Evolutionary conservation across 2,797 vertebrate genomes (phyloP).

Genomic region (Cyclopterus lumpus): DNA sequence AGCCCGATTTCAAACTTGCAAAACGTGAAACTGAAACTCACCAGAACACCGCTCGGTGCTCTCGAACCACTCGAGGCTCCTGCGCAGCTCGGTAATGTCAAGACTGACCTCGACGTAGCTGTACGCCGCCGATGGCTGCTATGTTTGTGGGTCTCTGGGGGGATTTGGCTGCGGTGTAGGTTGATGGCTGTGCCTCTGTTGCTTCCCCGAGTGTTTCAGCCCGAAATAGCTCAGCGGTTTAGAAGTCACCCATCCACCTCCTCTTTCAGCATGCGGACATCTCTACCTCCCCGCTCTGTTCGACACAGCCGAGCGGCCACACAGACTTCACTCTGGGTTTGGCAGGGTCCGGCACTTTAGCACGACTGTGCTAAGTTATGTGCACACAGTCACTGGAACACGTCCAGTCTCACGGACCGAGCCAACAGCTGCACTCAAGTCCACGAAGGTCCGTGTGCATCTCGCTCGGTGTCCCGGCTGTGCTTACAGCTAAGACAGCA

Average conservation of each 20-base stretch:
- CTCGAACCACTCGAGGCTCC: slow-evolving; percentile 1
- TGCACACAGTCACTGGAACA: slow-evolving; percentile 47
- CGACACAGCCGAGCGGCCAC: slow-evolving; percentile 59
- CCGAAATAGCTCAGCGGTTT: slow-evolving; percentile 72
- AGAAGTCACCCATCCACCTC: slow-evolving; percentile 43
- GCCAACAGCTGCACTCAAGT: slow-evolving; percentile 64
- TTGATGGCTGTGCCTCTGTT: slow-evolving; percentile 55
- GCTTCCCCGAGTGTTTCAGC: slow-evolving; percentile 51
- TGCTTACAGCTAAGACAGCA: slow-evolving; percentile 48
- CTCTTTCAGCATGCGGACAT: slow-evolving; percentile 38
- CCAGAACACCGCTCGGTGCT: slow-evolving; percentile 9
- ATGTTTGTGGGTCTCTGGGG: slow-evolving; percentile 64
- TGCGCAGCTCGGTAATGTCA: slow-evolving; percentile 20
- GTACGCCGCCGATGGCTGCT: slow-evolving; percentile 47
- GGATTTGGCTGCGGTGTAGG: slow-evolving; percentile 54
- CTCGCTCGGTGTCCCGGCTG: slow-evolving; percentile 30
- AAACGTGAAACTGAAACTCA: slow-evolving; percentile 30
- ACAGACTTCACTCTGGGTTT: slow-evolving; percentile 35
- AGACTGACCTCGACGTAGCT: slow-evolving; percentile 17
- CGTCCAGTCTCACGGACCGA: slow-evolving; percentile 39
- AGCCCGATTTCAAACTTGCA: neutral
- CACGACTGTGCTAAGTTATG: slow-evolving; percentile 65
- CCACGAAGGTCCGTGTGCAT: slow-evolving; percentile 47
- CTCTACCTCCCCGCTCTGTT: slow-evolving; percentile 29
- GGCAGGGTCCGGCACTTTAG: slow-evolving; percentile 55